Evolutionary conservation across 2,113 vertebrate species (phyloP).

Genomic region (Galemys pyrenaicus): DNA sequence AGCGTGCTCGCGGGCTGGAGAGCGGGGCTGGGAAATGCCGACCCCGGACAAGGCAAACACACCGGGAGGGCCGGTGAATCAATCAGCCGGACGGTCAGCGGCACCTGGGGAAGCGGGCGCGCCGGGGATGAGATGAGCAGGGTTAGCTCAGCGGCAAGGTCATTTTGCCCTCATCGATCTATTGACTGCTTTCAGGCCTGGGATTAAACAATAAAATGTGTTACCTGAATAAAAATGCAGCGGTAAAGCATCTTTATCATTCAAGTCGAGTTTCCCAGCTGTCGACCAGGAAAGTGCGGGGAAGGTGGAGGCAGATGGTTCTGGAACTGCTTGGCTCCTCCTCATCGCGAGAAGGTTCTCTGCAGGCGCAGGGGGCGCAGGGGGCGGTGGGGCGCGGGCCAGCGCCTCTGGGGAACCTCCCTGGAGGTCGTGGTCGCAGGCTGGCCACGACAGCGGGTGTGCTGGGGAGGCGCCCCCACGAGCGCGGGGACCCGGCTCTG

Average conservation of each 20-base stretch:
- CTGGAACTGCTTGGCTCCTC: not conserved
- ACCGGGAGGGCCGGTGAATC: rapidly evolving
- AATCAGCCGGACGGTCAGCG: not conserved
- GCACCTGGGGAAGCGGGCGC: not conserved
- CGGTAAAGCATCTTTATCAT: not conserved
- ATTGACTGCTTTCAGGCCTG: not conserved
- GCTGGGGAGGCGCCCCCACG: no score
- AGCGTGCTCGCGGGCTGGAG: not conserved
- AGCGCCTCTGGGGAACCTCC: no score
- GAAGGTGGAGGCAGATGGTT: not conserved
- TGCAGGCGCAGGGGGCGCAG: no score
- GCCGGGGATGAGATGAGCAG: rapidly evolving
- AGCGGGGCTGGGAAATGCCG: not conserved
- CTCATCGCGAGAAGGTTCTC: no score
- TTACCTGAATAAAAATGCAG: not conserved
- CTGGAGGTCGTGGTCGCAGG: no score
- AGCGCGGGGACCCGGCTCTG: no score
- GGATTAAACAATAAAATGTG: not conserved
- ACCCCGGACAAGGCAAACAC: rapidly evolving
- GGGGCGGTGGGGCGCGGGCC: no score
- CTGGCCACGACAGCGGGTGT: no score
- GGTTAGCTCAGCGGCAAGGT: not conserved
- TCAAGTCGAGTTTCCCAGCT: not conserved
- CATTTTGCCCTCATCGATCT: not conserved
- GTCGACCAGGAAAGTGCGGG: not conserved